phyloP scores from a whole-genome alignment of 2,888 invertebrate genomes.

The Nymphalis c-album region DNA sequence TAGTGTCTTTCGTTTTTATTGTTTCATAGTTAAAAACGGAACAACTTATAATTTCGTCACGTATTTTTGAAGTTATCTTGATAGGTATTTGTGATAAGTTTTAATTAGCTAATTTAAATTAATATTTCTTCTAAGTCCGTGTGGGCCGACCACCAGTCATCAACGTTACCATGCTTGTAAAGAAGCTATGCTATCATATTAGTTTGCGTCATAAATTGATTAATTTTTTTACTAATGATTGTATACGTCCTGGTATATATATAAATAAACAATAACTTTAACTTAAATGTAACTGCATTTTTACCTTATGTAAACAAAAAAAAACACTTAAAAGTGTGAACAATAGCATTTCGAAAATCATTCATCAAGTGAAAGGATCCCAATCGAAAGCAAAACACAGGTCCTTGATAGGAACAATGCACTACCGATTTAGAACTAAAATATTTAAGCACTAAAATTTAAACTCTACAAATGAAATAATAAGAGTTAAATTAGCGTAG shows the following conservation, averaged over 20 bases:
- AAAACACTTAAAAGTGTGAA: not conserved
- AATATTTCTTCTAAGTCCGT: too few species aligned
- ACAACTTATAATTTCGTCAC: too few species aligned
- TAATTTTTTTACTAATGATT: too few species aligned
- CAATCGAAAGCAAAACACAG: slow-evolving; percentile 35
- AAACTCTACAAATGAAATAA: not conserved
- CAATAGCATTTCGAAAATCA: slow-evolving; percentile 30
- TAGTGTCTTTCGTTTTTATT: not conserved
- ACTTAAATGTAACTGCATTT: not conserved
- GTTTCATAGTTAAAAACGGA: not conserved
- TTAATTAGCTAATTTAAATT: too few species aligned
- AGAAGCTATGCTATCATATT: too few species aligned
- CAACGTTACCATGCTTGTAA: too few species aligned
- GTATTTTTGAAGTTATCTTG: too few species aligned
- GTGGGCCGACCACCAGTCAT: too few species aligned
- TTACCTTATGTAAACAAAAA: not conserved
- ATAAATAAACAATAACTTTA: too few species aligned
- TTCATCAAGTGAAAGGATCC: slow-evolving; percentile 35
- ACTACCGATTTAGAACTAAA: slow-evolving; percentile 26
- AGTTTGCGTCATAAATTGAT: too few species aligned
- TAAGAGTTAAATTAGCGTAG: slow-evolving; percentile 19
- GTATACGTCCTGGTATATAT: too few species aligned
- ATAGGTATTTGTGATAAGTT: too few species aligned
- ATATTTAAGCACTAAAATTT: slow-evolving; percentile 4
- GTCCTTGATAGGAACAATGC: slow-evolving; percentile 39